Base-by-base conservation (phyloP, 1,140 invertebrate genomes). In the Vollenhovia emeryi region DNA sequence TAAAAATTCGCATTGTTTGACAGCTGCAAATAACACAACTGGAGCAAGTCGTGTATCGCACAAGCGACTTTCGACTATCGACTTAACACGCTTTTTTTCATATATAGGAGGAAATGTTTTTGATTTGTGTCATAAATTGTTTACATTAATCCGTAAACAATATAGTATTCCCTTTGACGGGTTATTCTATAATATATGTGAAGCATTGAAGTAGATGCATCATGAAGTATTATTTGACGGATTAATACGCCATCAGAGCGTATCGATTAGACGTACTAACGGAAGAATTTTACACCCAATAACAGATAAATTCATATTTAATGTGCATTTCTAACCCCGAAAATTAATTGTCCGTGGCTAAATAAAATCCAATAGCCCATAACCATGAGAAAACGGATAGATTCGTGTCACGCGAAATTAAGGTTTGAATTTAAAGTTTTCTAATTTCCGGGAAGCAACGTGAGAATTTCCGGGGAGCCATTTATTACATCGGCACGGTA, bases 371-470 rank as follows among this genome's bases (percentile, higher is more conserved):
- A 55, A 57, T 71, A 69, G 33, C 21, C 21, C 24, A 52, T 55
- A 5, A n/a, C 57, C n/a, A 43, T 7, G 15, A 36, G 11, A 68
- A 66, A n/a, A 11, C 15, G 0, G 27, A 62, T 15, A 8, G 24
- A 57, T 57, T 80, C 4, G 36, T 18, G 50, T 71, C 36, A 45
- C 24, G 3, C 36, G 3, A 50, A 50, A 50, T 50, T 48, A 48
- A 48, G 18, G 45, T 52, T 69, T 18, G 48, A 57, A 80, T 71
- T 82, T 82, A 82, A 82, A 82, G 78, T 82, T 82, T 82, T 57
- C 66, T 82, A 82, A 82, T 82, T 57, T 73, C 24, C 50, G 66
- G 24, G 30, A 55, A 4, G 18, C 18, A 33, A 82, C 52, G 78
- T 71, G 50, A 24, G 24, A 82, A 82, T 71, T 82, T 82, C 36